Evolutionary conservation across 2,113 vertebrate genomes (phyloP).

Genomic region (Dipodomys spectabilis): DNA sequence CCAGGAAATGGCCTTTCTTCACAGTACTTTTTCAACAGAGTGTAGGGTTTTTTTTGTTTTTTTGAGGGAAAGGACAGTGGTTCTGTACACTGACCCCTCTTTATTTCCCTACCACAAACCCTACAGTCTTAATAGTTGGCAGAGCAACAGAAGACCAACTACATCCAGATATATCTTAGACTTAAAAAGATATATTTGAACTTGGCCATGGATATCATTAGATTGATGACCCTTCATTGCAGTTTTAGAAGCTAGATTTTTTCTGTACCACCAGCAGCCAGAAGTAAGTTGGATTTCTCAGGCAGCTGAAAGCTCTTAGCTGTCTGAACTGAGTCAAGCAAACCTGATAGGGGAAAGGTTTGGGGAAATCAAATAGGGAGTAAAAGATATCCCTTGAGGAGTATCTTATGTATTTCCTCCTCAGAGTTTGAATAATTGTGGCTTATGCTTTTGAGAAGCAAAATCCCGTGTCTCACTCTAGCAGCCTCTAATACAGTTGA

Average conservation of each 20-base stretch:
- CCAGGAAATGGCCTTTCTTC: neutral
- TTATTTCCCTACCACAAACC: neutral
- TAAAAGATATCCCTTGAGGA: neutral
- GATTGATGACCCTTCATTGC: neutral
- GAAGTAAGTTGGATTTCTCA: neutral
- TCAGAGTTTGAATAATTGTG: neutral
- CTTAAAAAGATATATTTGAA: conserved; percentile 35
- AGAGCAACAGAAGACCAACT: neutral
- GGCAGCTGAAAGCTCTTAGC: neutral
- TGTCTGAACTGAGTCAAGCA: neutral
- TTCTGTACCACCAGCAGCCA: neutral
- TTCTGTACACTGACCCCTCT: neutral
- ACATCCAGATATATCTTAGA: neutral
- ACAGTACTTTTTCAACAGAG: neutral
- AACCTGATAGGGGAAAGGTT: neutral
- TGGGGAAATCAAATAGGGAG: neutral
- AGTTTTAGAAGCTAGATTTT: neutral
- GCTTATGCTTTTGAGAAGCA: conserved; percentile 9
- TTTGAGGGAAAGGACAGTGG: neutral
- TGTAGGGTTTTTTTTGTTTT: neutral
- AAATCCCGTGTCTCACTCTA: neutral
- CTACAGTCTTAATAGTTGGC: neutral
- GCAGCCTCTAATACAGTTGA: neutral
- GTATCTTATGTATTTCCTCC: neutral
- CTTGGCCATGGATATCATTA: conserved; percentile 18